These are phyloP conservation scores for Agapornis canus DNA, from an alignment of 2,797 vertebrate species.

Conservation along the genomic window DNA sequence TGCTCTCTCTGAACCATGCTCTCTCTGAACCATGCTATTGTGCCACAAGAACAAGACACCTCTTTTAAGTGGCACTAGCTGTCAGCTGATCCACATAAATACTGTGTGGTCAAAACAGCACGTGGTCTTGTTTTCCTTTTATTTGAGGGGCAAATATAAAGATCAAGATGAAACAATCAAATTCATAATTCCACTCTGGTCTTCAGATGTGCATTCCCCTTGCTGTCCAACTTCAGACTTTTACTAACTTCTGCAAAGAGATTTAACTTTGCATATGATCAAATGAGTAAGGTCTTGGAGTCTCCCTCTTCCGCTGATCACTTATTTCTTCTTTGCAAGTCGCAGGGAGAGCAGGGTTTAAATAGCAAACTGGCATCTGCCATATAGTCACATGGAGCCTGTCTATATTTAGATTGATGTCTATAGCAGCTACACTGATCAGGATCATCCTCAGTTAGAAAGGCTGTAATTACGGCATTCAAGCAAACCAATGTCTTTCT, in stretches of 20 bases:
- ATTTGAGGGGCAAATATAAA: not conserved
- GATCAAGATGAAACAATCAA: not conserved
- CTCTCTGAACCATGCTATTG: not conserved
- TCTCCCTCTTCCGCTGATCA: not conserved
- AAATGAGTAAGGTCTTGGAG: not conserved
- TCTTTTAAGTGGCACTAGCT: not conserved
- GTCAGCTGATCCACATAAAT: not conserved
- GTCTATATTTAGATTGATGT: conserved; percentile 14
- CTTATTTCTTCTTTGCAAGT: not conserved
- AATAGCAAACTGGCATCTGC: conserved; percentile 13
- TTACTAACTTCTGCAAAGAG: not conserved
- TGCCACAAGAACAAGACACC: not conserved
- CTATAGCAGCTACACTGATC: not conserved
- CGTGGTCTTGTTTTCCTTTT: not conserved
- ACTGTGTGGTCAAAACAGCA: not conserved
- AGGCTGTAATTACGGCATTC: not conserved
- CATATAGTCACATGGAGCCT: not conserved
- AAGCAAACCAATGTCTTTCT: not conserved
- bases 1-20: not conserved
- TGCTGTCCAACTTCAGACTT: not conserved
- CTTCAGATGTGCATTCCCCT: not conserved
- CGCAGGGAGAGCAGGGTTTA: not conserved
- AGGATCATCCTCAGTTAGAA: not conserved
- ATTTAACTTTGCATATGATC: not conserved
- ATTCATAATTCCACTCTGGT: not conserved